These are phyloP conservation scores for Etheostoma cragini DNA, from an alignment of 2,113 vertebrate genomes.

Conservation along the genomic window DNA sequence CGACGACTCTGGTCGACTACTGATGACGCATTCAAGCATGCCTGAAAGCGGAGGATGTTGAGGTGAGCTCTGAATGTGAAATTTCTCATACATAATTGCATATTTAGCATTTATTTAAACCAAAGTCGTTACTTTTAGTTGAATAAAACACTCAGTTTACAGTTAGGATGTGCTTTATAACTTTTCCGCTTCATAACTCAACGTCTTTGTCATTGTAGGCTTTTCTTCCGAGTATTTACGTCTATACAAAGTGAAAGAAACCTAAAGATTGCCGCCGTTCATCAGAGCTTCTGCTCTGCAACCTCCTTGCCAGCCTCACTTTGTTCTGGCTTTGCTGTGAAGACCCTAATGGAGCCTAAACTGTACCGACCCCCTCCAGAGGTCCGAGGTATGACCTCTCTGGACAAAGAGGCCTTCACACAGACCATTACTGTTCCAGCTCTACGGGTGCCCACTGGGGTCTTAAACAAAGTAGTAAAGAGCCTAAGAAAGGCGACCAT, in stretches of 20 bases:
- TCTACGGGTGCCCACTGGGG: conserved; percentile 87
- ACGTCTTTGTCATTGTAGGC: conserved; percentile 45
- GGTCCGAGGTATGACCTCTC: conserved; percentile 93
- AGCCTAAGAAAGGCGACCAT: conserved; percentile 87
- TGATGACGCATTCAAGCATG: conserved; percentile 68
- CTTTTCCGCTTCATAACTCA: not conserved
- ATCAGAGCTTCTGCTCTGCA: not conserved
- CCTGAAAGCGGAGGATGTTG: conserved; percentile 66
- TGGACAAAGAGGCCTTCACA: conserved; percentile 90
- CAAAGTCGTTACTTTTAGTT: not conserved
- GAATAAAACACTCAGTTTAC: accelerated
- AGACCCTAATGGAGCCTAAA: conserved; percentile 77
- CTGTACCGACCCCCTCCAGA: conserved; percentile 84
- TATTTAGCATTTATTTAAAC: not conserved
- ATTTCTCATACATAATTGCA: not conserved
- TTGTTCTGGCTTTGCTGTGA: conserved; percentile 6
- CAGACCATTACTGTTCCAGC: conserved; percentile 89
- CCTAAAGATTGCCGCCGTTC: not conserved
- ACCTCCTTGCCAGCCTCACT: not conserved
- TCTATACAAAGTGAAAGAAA: conserved; percentile 22
- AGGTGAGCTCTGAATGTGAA: conserved; percentile 60
- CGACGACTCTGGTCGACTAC: conserved; percentile 31
- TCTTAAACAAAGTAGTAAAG: conserved; percentile 84
- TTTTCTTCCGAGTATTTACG: conserved; percentile 45
- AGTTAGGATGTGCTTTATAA: not conserved